Percentiles rank a stretch among this genome's conserved stretches.
Conservation (phyloP, 2,113 vertebrate genomes). For the Cyanoliseus patagonus region DNA sequence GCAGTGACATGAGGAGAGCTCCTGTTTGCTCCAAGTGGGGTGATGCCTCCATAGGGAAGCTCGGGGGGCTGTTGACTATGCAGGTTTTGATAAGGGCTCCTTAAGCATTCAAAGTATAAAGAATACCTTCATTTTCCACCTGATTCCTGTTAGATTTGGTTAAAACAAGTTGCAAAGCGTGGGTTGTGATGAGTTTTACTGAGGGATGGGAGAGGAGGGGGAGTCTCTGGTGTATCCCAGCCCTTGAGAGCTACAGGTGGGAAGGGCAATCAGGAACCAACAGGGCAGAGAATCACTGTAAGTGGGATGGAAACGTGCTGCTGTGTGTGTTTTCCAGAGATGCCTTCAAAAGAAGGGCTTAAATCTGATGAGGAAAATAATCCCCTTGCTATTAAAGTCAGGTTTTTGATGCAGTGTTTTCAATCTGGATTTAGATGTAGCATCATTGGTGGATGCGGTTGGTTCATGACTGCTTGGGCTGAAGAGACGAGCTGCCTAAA, state of each 20-base stretch:
- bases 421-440: neutral
- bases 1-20: neutral
- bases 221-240: neutral
- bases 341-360: too few species aligned
- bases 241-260: neutral
- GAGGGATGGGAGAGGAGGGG: neutral
- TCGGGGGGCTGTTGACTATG: neutral
- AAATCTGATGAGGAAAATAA: too few species aligned
- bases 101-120: neutral
- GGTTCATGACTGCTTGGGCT: neutral
- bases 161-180: fast-evolving
- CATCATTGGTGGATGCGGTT: fast-evolving
- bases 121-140: neutral
- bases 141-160: neutral
- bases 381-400: fast-evolving
- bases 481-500: neutral
- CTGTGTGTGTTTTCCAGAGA: neutral
- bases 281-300: fast-evolving
- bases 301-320: fast-evolving
- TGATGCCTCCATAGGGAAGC: neutral
- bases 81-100: neutral
- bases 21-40: neutral
- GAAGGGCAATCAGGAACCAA: neutral
- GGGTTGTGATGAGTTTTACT: neutral
- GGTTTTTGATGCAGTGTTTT: fast-evolving